A percentile compares a stretch with the other conserved stretches of the same genome.
Evolutionary conservation across 2,888 invertebrate genomes (phyloP).

Genomic region (Adelognathus sp.): DNA sequence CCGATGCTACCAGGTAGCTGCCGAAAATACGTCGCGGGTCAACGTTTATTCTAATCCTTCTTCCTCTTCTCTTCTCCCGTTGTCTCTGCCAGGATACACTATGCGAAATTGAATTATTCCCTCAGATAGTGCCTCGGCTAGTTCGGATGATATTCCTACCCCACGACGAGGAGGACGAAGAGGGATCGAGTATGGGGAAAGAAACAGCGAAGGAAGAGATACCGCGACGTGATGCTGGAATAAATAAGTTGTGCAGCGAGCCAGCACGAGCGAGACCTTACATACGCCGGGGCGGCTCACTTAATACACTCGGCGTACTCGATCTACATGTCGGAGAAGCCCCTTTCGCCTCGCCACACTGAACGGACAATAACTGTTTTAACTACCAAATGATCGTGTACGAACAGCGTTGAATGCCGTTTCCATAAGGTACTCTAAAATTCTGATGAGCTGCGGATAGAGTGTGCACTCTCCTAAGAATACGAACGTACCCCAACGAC

Average conservation of each 20-base stretch:
- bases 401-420: constrained; percentile 15
- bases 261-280: constrained; percentile 53
- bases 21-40: constrained; percentile 61
- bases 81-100: constrained; percentile 10
- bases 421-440: constrained; percentile 6
- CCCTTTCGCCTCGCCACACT: not conserved
- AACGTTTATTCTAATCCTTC: constrained; percentile 57
- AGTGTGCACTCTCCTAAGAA: not conserved
- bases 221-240: constrained; percentile 38
- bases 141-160: constrained; percentile 21
- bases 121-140: not conserved
- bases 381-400: constrained; percentile 54
- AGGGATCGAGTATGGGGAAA: not conserved
- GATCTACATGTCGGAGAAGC: constrained; percentile 10
- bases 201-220: not conserved
- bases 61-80: constrained; percentile 28
- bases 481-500: not conserved
- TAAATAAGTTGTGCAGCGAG: constrained; percentile 58
- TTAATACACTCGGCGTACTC: constrained; percentile 47
- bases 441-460: not conserved
- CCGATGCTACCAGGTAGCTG: constrained; percentile 57
- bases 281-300: constrained; percentile 45
- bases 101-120: constrained; percentile 31
- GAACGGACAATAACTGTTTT: constrained; percentile 50
- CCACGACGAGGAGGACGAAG: not conserved